Percentiles rank a stretch among this genome's conserved stretches.
Conservation (phyloP, 2,113 vertebrate species). For the Ginglymostoma cirratum region DNA sequence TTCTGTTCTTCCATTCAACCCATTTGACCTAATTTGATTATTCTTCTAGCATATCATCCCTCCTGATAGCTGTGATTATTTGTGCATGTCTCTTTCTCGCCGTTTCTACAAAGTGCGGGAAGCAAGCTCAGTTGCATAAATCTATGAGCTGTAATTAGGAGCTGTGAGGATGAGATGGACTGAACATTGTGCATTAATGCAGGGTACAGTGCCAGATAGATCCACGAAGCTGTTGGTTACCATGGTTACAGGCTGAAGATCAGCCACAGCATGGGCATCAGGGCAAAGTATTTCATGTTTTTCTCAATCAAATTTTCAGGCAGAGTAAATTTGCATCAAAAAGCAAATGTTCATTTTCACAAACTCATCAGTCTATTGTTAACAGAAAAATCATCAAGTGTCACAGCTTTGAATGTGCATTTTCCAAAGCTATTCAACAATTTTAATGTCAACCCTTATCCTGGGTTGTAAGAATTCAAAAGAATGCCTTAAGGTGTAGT, state of each 20-base stretch:
- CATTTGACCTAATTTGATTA: neutral
- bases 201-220: neutral
- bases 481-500: neutral
- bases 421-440: neutral
- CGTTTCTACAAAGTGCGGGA: neutral
- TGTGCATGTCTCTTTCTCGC: neutral
- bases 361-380: neutral
- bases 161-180: neutral
- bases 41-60: neutral
- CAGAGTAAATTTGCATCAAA: constrained; percentile 2
- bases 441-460: neutral
- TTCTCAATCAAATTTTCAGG: neutral
- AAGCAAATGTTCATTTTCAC: neutral
- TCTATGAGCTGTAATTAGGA: constrained; percentile 11
- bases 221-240: constrained; percentile 9
- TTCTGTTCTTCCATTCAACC: neutral
- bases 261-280: neutral
- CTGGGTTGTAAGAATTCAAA: neutral
- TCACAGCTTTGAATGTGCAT: neutral
- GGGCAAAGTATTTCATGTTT: neutral
- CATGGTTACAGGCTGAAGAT: constrained; percentile 1
- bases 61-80: neutral
- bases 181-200: constrained; percentile 15
- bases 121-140: neutral
- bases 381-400: neutral